Conservation (phyloP, 2,888 invertebrate genomes). For the Polyommatus iphigenia region DNA sequence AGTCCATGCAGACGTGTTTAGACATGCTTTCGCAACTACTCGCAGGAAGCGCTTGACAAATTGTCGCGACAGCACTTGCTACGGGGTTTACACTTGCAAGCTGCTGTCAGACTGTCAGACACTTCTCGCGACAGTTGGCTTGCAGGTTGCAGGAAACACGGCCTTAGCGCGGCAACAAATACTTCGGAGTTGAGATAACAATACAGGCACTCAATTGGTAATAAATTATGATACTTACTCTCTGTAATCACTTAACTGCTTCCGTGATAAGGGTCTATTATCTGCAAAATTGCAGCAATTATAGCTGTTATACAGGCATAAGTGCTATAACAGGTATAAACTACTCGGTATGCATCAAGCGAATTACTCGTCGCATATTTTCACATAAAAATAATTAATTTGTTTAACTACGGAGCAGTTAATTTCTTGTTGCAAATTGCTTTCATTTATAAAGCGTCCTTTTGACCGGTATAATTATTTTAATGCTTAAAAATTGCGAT, state of each 20-base stretch:
- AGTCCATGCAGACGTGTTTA: too few species aligned
- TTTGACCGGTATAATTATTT: constrained; percentile 10
- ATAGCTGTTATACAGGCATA: neutral
- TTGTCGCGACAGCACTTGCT: too few species aligned
- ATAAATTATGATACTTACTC: neutral
- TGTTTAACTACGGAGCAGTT: constrained; percentile 18
- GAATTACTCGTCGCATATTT: constrained; percentile 12
- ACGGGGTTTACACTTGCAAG: too few species aligned
- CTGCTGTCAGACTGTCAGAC: too few species aligned
- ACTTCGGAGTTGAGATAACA: neutral
- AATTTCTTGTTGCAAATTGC: constrained; percentile 24
- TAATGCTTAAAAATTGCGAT: constrained; percentile 12
- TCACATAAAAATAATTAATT: constrained; percentile 27
- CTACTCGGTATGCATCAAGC: constrained; percentile 5
- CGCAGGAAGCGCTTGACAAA: too few species aligned
- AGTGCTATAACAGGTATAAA: neutral
- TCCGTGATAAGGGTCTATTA: neutral
- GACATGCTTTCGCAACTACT: too few species aligned
- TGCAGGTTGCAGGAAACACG: too few species aligned
- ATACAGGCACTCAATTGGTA: neutral
- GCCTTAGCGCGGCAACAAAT: neutral
- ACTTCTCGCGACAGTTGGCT: too few species aligned
- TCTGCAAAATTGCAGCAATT: neutral
- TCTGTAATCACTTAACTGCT: neutral
- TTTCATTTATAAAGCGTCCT: constrained; percentile 15